Evolutionary conservation across 2,113 vertebrate genomes (phyloP).

Genomic region (Hystrix brachyura): DNA sequence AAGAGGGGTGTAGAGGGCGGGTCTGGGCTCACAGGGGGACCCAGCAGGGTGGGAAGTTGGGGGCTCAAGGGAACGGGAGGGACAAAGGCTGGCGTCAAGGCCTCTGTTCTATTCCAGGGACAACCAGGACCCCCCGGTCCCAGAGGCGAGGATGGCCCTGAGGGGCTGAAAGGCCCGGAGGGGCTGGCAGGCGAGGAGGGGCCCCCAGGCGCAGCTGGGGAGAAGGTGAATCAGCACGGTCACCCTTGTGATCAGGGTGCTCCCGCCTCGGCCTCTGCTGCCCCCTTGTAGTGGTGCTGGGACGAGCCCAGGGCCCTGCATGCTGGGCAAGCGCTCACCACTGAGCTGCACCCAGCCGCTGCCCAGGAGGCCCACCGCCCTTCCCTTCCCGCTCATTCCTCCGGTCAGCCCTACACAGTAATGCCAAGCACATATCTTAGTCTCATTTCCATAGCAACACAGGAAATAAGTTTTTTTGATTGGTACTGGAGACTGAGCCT

Average conservation of each 20-base stretch:
- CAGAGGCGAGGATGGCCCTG: constrained; percentile 94
- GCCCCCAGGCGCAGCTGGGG: constrained; percentile 89
- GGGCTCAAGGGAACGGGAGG: neutral
- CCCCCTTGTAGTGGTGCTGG: too few species aligned
- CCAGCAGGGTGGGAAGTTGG: too few species aligned
- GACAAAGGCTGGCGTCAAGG: neutral
- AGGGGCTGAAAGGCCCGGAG: constrained; percentile 93
- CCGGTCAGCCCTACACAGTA: neutral
- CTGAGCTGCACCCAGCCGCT: neutral
- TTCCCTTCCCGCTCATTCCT: neutral
- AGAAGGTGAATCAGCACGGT: constrained; percentile 90
- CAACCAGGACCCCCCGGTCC: constrained; percentile 88
- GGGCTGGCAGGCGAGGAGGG: constrained; percentile 91
- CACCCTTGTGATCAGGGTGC: neutral
- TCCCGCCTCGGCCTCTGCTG: neutral
- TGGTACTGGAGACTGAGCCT: neutral
- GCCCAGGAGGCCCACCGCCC: neutral
- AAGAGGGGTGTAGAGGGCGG: neutral
- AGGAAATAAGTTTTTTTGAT: neutral
- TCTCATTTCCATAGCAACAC: neutral
- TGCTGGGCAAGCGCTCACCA: too few species aligned
- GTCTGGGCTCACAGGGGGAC: neutral
- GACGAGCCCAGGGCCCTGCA: neutral
- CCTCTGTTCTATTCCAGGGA: constrained; percentile 86
- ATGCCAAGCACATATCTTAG: neutral